phyloP scores from a whole-genome alignment of 35 echinoderm and acorn worm species.

The Acanthaster planci region DNA sequence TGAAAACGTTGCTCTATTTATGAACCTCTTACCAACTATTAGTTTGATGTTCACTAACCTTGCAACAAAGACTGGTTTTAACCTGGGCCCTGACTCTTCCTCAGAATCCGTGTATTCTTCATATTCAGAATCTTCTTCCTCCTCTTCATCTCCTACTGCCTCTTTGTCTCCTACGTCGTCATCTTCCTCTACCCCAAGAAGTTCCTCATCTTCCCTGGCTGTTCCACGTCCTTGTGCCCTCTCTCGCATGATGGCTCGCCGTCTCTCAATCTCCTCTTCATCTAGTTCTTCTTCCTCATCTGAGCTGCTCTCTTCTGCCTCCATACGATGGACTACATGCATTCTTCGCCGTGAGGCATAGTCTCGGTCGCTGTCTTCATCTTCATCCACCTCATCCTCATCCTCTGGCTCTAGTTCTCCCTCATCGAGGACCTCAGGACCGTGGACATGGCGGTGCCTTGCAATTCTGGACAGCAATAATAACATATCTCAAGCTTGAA shows the following conservation, averaged over 20 bases:
- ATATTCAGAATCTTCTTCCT: slow-evolving; percentile 88
- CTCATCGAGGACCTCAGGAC: slow-evolving; percentile 78
- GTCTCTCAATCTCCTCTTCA: slow-evolving; percentile 87
- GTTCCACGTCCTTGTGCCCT: slow-evolving; percentile 45
- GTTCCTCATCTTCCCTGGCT: slow-evolving; percentile 43
- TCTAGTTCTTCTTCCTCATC: slow-evolving; percentile 86
- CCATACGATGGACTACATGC: slow-evolving; percentile 54
- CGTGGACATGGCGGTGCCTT: slow-evolving; percentile 70
- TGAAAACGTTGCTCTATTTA: background rate
- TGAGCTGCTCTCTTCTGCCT: slow-evolving; percentile 85
- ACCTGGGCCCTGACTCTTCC: slow-evolving; percentile 84
- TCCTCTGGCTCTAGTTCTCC: slow-evolving; percentile 47
- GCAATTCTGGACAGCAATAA: slow-evolving; percentile 46
- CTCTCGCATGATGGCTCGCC: slow-evolving; percentile 63
- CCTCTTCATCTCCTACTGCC: slow-evolving; percentile 54
- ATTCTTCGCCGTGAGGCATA: background rate
- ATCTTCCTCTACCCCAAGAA: slow-evolving; percentile 64
- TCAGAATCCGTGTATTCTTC: slow-evolving; percentile 93
- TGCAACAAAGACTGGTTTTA: slow-evolving; percentile 95
- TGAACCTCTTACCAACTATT: background rate
- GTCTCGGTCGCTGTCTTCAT: slow-evolving; percentile 3
- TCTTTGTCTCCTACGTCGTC: slow-evolving; percentile 53
- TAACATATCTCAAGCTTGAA: background rate
- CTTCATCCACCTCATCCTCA: slow-evolving; percentile 35
- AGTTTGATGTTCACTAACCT: slow-evolving; percentile 81